phyloP scores from a whole-genome alignment of 1,140 invertebrate species.

The Atta colombica region DNA sequence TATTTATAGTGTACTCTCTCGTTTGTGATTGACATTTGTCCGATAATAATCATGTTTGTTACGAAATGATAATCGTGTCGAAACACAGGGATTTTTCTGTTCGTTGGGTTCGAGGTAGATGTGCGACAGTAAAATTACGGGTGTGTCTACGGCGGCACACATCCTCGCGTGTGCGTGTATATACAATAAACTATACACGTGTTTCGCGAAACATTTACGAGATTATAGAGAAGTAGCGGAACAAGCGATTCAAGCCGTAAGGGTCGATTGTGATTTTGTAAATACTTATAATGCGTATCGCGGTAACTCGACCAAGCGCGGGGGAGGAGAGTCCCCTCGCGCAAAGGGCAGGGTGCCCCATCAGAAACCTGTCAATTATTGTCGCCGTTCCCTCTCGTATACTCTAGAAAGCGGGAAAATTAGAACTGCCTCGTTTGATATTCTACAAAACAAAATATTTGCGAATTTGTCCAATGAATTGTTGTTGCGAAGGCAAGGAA shows the following conservation, averaged over 20 bases:
- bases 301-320: slow-evolving; percentile 43
- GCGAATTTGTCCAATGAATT: slow-evolving; percentile 16
- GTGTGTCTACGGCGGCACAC: slow-evolving; percentile 28
- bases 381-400: slow-evolving; percentile 30
- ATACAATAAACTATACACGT: slow-evolving; percentile 52
- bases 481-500: slow-evolving; percentile 56
- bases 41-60: background rate
- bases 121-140: background rate
- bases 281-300: slow-evolving; percentile 68
- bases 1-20: background rate
- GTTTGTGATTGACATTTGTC: background rate
- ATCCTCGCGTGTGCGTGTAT: background rate
- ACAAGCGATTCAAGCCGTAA: background rate
- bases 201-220: slow-evolving; percentile 49
- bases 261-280: slow-evolving; percentile 72
- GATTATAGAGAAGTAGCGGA: slow-evolving; percentile 54
- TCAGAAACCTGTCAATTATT: slow-evolving; percentile 68
- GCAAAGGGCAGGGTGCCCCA: background rate
- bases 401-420: slow-evolving; percentile 17
- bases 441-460: background rate
- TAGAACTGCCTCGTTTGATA: slow-evolving; percentile 31
- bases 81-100: background rate
- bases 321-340: background rate
- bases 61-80: background rate
- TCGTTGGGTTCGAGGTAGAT: background rate